Evolutionary conservation across 2,888 invertebrate species (phyloP), one percentile per base, ranked within the genome.

Genomic region (Shargacucullia verbasci): DNA sequence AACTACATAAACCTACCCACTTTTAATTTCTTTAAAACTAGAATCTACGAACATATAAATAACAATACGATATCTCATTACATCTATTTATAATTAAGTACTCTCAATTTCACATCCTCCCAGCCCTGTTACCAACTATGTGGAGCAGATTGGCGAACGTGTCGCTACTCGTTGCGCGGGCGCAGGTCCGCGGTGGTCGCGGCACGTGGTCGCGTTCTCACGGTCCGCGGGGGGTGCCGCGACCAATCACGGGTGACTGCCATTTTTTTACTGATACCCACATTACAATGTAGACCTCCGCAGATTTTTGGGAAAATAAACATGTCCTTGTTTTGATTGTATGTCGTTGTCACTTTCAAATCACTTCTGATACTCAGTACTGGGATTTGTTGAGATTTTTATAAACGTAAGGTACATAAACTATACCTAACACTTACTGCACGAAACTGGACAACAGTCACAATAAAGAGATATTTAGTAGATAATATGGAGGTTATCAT

Each of bases 121-220:
- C 62, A 70, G 54, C 66, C 69, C 65, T 66, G 58, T 47, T 10
- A 9, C 9, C 31, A 34, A 52, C 29, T 43, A 76, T 75, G 44
- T 71, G 64, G 65, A 66, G 56, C 77, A 75, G 65, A 76, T 78
- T 76, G 72, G 77, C 79, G 68, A 79, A 76, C 86, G 74, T 72
- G 85, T 84, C 74, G 65, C 58, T 60, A 77, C 75, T 48, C 57
- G 70, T 50, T 61, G 79, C 65, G 71, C 53, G 50, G 78, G 77
- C 66, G 74, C 78, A 58, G 79, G 76, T 54, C 73, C 78, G 85
- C 80, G 87, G 87, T 82, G 88, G 88, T 84, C 85, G 78, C 60
- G 64, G 61, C 83, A 82, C 80, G 81, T 80, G 78, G 75, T 80
- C 80, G 73, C 58, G 76, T 84, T 90, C 90, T 87, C 90, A 90